phyloP scores from a whole-genome alignment of 2,113 vertebrate species.

The Climacteris rufus region DNA sequence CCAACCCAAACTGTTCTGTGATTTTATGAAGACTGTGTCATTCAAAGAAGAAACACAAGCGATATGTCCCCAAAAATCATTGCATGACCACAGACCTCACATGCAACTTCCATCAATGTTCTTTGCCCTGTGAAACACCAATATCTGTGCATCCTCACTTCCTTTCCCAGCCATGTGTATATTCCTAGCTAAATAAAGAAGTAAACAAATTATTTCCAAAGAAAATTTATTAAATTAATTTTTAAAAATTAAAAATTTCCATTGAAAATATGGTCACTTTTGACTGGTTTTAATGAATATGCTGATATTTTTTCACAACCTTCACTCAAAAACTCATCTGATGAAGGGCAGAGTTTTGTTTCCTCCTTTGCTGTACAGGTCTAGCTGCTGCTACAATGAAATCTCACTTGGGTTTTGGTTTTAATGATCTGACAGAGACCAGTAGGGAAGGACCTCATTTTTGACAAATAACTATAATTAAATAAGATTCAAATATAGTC shows the following conservation, averaged over 20 bases:
- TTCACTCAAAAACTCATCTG: background rate
- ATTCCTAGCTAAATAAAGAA: background rate
- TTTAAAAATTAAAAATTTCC: background rate
- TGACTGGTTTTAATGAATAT: background rate
- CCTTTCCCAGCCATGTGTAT: background rate
- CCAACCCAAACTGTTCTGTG: background rate
- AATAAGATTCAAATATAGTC: background rate
- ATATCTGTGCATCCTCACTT: background rate
- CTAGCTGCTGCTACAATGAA: background rate
- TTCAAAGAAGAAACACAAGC: background rate
- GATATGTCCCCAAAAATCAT: background rate
- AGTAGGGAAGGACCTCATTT: background rate
- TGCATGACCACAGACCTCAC: accelerated
- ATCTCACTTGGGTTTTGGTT: background rate
- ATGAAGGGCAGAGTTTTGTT: background rate
- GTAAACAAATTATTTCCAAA: background rate
- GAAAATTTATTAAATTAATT: background rate
- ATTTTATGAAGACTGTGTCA: background rate
- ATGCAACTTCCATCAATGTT: background rate
- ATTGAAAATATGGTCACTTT: background rate
- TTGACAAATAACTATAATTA: background rate
- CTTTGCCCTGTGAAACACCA: background rate
- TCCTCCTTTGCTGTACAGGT: background rate
- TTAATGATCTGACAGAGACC: background rate
- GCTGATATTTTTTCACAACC: background rate